Percentiles rank a stretch among this genome's conserved stretches.
These are phyloP conservation scores for Drosophila suzukii DNA, from an alignment of 1,140 invertebrate species.

Conservation along the genomic window DNA sequence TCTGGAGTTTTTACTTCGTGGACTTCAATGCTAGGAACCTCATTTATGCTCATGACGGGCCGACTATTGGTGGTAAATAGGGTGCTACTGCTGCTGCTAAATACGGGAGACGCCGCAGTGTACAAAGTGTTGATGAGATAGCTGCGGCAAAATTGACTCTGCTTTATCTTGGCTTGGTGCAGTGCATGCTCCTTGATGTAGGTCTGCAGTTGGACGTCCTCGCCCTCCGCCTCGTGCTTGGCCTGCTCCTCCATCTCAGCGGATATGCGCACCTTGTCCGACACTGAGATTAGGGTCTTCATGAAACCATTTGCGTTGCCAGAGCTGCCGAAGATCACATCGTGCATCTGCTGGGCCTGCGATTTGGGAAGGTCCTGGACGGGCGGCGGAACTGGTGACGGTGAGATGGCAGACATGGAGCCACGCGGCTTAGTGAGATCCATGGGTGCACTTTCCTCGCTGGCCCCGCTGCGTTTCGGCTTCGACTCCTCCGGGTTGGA, in stretches of 20 bases:
- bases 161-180: slow-evolving; percentile 90
- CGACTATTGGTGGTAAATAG: slow-evolving; percentile 19
- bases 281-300: slow-evolving; percentile 79
- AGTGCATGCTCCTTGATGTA: slow-evolving; percentile 91
- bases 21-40: slow-evolving; percentile 71
- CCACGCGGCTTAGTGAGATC: slow-evolving; percentile 79
- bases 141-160: slow-evolving; percentile 85
- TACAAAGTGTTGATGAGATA: slow-evolving; percentile 36
- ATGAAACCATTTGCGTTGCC: slow-evolving; percentile 77
- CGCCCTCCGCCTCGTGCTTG: slow-evolving; percentile 56
- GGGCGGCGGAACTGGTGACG: slow-evolving; percentile 3
- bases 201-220: slow-evolving; percentile 87
- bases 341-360: slow-evolving; percentile 77
- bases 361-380: slow-evolving; percentile 57
- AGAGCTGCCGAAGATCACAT: slow-evolving; percentile 74
- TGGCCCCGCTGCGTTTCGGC: slow-evolving; percentile 58
- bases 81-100: slow-evolving; percentile 14
- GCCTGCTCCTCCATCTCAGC: slow-evolving; percentile 69
- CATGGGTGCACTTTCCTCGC: slow-evolving; percentile 76
- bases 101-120: slow-evolving; percentile 19
- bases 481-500: slow-evolving; percentile 82
- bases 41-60: slow-evolving; percentile 39
- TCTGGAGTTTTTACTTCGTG: slow-evolving; percentile 68
- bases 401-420: slow-evolving; percentile 4
- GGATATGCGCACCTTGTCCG: slow-evolving; percentile 80